A percentile compares a stretch with the other conserved stretches of the same genome.
These are phyloP conservation scores for Leucozona laternaria DNA, from an alignment of 2,888 invertebrate genomes.

Conservation along the genomic window DNA sequence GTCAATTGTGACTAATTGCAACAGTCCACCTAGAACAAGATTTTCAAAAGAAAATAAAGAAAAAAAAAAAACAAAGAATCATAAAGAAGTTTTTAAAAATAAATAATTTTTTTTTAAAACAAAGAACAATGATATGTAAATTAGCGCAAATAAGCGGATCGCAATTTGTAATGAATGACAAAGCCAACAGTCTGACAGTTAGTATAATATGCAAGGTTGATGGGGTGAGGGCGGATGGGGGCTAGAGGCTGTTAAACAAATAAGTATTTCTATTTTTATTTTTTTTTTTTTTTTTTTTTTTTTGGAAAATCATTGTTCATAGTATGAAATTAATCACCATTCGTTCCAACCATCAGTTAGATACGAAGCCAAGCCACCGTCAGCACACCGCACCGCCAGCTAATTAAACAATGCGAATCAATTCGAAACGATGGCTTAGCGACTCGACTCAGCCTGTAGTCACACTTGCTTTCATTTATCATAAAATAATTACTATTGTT, in stretches of 20 bases:
- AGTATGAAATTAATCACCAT: slow-evolving; percentile 64
- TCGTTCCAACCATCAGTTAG: slow-evolving; percentile 64
- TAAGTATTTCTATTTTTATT: background rate
- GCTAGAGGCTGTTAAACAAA: slow-evolving; percentile 13
- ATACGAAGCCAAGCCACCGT: slow-evolving; percentile 18
- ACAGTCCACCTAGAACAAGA: slow-evolving; percentile 54
- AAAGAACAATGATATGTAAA: slow-evolving; percentile 71
- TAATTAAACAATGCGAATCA: slow-evolving; percentile 70
- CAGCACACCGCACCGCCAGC: slow-evolving; percentile 29
- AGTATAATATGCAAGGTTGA: background rate
- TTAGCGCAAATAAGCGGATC: slow-evolving; percentile 74
- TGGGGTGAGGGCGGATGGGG: background rate
- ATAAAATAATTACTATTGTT: slow-evolving; percentile 27
- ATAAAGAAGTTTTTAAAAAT: slow-evolving; percentile 16
- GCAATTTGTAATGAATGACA: slow-evolving; percentile 72
- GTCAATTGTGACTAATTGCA: slow-evolving; percentile 74
- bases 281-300: slow-evolving; percentile 5
- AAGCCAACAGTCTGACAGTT: slow-evolving; percentile 28
- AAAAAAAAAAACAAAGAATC: slow-evolving; percentile 36
- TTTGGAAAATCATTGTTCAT: slow-evolving; percentile 46
- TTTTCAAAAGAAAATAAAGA: slow-evolving; percentile 25
- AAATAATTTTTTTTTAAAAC: background rate
- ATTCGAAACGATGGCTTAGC: slow-evolving; percentile 31
- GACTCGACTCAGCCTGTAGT: slow-evolving; percentile 38
- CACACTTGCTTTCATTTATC: slow-evolving; percentile 62